Conservation (phyloP, 2,797 vertebrate genomes). For the Alfaro cultratus region DNA sequence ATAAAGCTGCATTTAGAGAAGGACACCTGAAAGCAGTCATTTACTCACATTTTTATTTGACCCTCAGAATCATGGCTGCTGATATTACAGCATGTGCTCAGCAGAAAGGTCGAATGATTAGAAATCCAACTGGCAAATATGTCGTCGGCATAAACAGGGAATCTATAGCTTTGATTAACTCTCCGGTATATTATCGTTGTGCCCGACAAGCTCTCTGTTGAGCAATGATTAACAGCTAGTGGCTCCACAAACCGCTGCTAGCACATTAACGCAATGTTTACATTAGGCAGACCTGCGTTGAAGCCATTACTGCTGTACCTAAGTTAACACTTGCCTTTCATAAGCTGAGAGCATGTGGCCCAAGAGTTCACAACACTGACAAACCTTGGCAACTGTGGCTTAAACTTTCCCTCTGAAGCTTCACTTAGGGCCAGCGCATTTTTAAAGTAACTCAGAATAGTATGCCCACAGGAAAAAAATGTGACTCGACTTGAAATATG, state of each 20-base stretch:
- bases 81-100: conserved; percentile 49
- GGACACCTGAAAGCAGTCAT: conserved; percentile 20
- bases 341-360: conserved; percentile 46
- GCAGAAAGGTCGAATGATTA: conserved; percentile 63
- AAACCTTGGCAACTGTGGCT: conserved; percentile 51
- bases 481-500: conserved; percentile 75
- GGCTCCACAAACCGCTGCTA: conserved; percentile 71
- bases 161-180: conserved; percentile 77
- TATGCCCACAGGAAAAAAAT: conserved; percentile 57
- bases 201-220: conserved; percentile 71
- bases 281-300: conserved; percentile 64
- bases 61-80: conserved; percentile 34
- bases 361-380: conserved; percentile 54
- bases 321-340: conserved; percentile 51
- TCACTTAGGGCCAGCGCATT: conserved; percentile 48
- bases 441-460: conserved; percentile 57
- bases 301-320: conserved; percentile 60
- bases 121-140: conserved; percentile 70
- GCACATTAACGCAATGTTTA: conserved; percentile 74
- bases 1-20: conserved; percentile 12
- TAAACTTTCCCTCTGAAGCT: conserved; percentile 56
- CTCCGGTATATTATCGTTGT: conserved; percentile 62
- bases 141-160: conserved; percentile 64
- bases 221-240: conserved; percentile 84
- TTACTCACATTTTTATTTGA: conserved; percentile 31